Conservation (phyloP, 2,888 invertebrate species). For the Neocrepidodera transversa region DNA sequence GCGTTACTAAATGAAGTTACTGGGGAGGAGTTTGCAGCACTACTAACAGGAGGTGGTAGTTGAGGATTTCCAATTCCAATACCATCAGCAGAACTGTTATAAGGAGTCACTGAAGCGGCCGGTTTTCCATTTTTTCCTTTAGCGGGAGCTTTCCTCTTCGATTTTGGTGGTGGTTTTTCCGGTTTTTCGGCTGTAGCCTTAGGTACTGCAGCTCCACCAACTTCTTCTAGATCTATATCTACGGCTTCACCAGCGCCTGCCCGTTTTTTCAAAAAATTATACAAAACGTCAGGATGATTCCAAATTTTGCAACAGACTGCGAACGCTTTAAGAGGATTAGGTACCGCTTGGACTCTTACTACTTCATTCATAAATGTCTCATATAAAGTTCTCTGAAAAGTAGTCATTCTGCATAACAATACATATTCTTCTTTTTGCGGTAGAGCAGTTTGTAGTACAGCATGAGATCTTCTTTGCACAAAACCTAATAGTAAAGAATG, state of each 20-base stretch:
- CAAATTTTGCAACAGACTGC: constrained; percentile 98
- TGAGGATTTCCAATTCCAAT: constrained; percentile 22
- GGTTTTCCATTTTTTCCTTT: constrained; percentile 62
- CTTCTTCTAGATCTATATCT: constrained; percentile 84
- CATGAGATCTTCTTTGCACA: constrained; percentile 91
- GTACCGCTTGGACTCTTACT: constrained; percentile 82
- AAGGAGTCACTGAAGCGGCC: constrained; percentile 65
- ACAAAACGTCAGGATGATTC: constrained; percentile 94
- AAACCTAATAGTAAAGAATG: constrained; percentile 95
- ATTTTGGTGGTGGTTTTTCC: constrained; percentile 52
- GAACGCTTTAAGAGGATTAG: constrained; percentile 96
- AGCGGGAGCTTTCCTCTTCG: constrained; percentile 58
- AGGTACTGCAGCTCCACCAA: constrained; percentile 59
- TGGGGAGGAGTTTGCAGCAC: constrained; percentile 21
- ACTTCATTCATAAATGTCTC: constrained; percentile 93
- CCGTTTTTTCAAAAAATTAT: constrained; percentile 84
- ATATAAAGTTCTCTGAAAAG: constrained; percentile 89
- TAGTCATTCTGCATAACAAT: constrained; percentile 84
- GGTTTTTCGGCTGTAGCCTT: constrained; percentile 49
- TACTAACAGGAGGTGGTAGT: constrained; percentile 19
- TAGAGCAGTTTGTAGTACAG: constrained; percentile 88
- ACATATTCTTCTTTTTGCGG: constrained; percentile 97
- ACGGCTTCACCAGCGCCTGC: constrained; percentile 74
- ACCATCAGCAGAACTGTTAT: constrained; percentile 48
- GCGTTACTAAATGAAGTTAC: constrained; percentile 39